These are phyloP conservation scores for Pangasianodon hypophthalmus DNA, from an alignment of 2,113 vertebrate species.

Conservation along the genomic window DNA sequence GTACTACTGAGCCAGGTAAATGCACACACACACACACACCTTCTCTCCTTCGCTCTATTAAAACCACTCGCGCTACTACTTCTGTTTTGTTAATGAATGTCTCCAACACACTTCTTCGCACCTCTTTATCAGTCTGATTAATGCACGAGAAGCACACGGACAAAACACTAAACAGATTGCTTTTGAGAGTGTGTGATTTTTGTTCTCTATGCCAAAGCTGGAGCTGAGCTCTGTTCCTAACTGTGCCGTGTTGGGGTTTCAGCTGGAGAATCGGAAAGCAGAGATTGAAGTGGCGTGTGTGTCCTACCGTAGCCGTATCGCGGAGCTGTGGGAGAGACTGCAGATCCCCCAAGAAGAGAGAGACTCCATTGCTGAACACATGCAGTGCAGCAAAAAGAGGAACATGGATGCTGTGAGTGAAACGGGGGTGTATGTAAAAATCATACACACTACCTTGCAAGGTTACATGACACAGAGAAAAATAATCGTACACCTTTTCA, in stretches of 20 bases:
- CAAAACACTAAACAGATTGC: neutral
- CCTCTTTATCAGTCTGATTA: neutral
- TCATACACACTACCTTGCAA: neutral
- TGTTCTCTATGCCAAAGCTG: neutral
- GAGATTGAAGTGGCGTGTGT: slow-evolving; percentile 77
- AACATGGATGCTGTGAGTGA: slow-evolving; percentile 85
- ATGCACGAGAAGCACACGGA: neutral
- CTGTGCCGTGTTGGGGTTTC: neutral
- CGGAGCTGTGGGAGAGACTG: slow-evolving; percentile 85
- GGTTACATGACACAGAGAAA: neutral
- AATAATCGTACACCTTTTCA: neutral
- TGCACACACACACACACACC: neutral
- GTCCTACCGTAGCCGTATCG: slow-evolving; percentile 76
- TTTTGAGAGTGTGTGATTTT: neutral
- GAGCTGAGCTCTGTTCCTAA: neutral
- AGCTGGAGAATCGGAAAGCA: slow-evolving; percentile 80
- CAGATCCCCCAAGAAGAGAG: slow-evolving; percentile 80
- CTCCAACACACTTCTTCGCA: no score
- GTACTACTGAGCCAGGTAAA: slow-evolving; percentile 81
- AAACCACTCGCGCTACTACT: neutral
- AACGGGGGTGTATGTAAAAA: no score
- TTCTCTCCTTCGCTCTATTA: neutral
- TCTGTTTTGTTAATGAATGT: neutral
- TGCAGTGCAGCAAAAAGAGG: slow-evolving; percentile 73
- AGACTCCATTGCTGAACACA: slow-evolving; percentile 67